Evolutionary conservation across 1,140 invertebrate genomes (phyloP), one percentile per base, ranked within the genome.

Genomic region (Pseudomyrmex dendroicus): DNA sequence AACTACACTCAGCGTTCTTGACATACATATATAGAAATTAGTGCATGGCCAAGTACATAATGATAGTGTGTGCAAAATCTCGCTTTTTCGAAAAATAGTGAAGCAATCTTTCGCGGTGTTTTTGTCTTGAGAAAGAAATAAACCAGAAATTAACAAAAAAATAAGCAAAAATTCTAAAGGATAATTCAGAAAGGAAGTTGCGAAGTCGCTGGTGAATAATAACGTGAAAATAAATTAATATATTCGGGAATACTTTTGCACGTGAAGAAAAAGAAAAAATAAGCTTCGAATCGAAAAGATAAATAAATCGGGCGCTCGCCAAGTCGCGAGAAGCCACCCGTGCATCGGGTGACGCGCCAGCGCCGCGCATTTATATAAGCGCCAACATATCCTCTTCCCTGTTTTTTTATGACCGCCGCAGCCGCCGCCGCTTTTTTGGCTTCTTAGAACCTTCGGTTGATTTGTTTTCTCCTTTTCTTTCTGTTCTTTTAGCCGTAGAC

Each of bases 401-500:
- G 35, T 46, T 9, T 35, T 54, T 57, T 57, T 25, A 22, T 48
- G 52, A 44, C 22, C 22, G 22, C 22, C 44, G 46, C 50, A 54
- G 35, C 2, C 52, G 80, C 54, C 17, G 67, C 44, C 59, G 86
- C 86, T 89, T 92, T 68, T 90, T 91, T 91, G 77, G 91, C 90
- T 94, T 93, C 84, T 92, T 93, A 91, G 90, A 72, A 90, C 77
- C 48, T 50, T 70, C 62, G 90, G 91, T 91, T 93, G 84, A 93
- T 94, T 93, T 93, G 90, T 92, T 92, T 92, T 91, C 92, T 90
- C 86, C 85, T 90, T 93, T 93, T 94, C 89, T 94, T 94, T 94
- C 93, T 94, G 92, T 94, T 94, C 90, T 92, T 93, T 94, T 94
- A 94, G 93, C 94, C 89, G 92, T 94, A 94, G 93, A 94, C 91